These are phyloP conservation scores for Bilobella aurantiaca DNA, from an alignment of 1,140 invertebrate genomes.

Conservation along the genomic window DNA sequence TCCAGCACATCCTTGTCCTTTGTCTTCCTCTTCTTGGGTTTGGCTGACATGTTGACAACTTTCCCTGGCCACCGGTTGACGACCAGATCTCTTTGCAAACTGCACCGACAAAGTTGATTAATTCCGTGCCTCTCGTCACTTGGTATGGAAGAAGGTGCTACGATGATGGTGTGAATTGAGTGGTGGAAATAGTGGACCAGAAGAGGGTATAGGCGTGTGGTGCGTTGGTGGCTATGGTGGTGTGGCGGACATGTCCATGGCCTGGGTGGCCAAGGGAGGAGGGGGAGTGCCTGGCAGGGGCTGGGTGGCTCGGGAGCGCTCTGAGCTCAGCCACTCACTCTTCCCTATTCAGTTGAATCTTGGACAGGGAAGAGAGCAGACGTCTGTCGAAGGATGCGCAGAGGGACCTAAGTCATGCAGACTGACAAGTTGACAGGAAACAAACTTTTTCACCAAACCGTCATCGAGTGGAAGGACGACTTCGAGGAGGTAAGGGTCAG, in stretches of 20 bases:
- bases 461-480: conserved; percentile 32
- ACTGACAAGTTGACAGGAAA: conserved; percentile 15
- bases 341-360: not conserved
- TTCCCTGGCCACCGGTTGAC: too few species aligned
- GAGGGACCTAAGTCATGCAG: conserved; percentile 19
- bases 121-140: too few species aligned
- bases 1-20: too few species aligned
- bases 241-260: not conserved
- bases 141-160: too few species aligned
- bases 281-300: not conserved
- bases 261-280: not conserved
- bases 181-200: too few species aligned
- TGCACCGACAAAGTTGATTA: too few species aligned
- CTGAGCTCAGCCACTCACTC: not conserved
- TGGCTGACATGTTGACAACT: too few species aligned
- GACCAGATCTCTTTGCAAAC: too few species aligned
- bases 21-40: too few species aligned
- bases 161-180: too few species aligned
- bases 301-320: not conserved
- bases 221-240: not conserved
- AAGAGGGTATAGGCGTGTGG: too few species aligned
- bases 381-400: not conserved
- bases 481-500: conserved; percentile 27
- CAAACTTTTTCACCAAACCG: conserved; percentile 24
- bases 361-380: not conserved